These are phyloP conservation scores for Stylophora pistillata DNA, from an alignment of 64 coral and sea anemone genomes.

Conservation along the genomic window DNA sequence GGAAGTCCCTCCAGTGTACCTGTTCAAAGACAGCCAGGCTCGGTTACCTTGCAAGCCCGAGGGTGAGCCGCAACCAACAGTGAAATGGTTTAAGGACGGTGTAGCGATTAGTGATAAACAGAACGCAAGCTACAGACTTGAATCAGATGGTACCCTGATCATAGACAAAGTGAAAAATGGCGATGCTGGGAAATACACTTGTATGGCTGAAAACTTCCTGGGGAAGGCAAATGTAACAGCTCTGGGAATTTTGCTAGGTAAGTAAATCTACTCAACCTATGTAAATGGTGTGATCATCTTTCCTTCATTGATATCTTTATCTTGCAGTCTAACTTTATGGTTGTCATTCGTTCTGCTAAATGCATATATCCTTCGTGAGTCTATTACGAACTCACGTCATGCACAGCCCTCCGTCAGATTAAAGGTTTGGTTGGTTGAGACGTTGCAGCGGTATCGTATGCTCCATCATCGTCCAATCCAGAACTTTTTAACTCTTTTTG, in stretches of 20 bases:
- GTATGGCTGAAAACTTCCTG: constrained; percentile 35
- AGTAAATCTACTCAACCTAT: background rate
- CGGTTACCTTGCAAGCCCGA: constrained; percentile 31
- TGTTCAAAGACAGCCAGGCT: constrained; percentile 49
- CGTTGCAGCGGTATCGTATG: too few species aligned
- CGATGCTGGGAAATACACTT: constrained; percentile 51
- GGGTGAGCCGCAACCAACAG: constrained; percentile 23
- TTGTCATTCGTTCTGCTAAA: too few species aligned
- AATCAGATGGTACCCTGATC: constrained; percentile 17
- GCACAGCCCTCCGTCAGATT: too few species aligned
- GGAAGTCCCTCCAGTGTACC: constrained; percentile 43
- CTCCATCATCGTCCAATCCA: too few species aligned
- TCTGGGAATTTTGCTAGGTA: constrained; percentile 41
- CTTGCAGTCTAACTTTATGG: too few species aligned
- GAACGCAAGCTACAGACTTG: constrained; percentile 25
- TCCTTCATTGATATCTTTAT: too few species aligned
- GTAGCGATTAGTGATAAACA: background rate
- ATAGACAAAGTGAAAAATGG: constrained; percentile 2
- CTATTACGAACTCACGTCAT: too few species aligned
- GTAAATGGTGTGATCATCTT: background rate
- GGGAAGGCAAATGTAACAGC: constrained; percentile 16
- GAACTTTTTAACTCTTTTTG: too few species aligned
- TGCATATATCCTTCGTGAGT: too few species aligned
- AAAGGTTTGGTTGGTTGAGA: too few species aligned
- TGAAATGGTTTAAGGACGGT: constrained; percentile 44